phyloP scores from a whole-genome alignment of 2,888 invertebrate genomes.

The Yponomeuta malinellus region DNA sequence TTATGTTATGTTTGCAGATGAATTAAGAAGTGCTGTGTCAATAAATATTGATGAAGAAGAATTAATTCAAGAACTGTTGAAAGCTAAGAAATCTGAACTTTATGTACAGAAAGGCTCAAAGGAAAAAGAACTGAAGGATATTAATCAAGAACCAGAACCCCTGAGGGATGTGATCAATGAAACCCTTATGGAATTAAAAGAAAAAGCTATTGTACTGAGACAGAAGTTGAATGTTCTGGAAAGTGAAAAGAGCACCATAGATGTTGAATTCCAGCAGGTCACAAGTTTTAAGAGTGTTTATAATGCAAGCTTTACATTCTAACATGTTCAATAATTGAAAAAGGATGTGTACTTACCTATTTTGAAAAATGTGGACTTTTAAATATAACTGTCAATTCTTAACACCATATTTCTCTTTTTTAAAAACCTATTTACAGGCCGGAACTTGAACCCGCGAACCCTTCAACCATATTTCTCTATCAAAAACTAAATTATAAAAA shows the following conservation, averaged over 20 bases:
- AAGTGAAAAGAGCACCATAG: constrained; percentile 61
- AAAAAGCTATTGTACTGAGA: constrained; percentile 50
- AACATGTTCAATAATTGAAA: too few species aligned
- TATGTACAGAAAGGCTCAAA: not conserved
- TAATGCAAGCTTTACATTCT: too few species aligned
- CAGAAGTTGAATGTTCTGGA: constrained; percentile 58
- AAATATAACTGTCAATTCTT: too few species aligned
- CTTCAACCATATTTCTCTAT: too few species aligned
- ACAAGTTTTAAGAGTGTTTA: not conserved
- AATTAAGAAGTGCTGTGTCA: not conserved
- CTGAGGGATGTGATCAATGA: constrained; percentile 32
- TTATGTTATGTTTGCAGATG: not conserved
- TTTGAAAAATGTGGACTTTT: too few species aligned
- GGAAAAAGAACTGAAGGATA: constrained; percentile 10
- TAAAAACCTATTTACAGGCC: too few species aligned
- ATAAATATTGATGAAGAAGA: constrained; percentile 29
- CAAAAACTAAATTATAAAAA: too few species aligned
- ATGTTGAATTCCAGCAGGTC: constrained; percentile 61
- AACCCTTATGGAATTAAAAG: constrained; percentile 59
- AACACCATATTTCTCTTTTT: too few species aligned
- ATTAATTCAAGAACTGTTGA: constrained; percentile 35
- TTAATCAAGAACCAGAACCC: constrained; percentile 18
- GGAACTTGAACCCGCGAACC: too few species aligned
- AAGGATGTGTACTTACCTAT: too few species aligned
- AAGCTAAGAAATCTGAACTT: constrained; percentile 25